Base-by-base conservation (phyloP, 2,888 invertebrate genomes). In the Drosophila dives region DNA sequence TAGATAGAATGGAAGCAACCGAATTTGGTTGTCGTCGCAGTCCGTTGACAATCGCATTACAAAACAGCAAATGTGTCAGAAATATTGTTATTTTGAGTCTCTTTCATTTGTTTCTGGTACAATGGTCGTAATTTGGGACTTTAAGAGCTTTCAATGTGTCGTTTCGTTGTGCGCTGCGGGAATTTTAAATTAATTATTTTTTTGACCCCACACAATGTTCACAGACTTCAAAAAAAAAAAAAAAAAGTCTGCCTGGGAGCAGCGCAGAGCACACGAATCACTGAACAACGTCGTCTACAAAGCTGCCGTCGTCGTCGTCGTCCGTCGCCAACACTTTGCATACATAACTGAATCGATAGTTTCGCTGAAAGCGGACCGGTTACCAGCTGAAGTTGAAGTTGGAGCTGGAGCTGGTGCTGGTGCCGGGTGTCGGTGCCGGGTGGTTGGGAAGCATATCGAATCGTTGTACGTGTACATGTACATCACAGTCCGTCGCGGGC, bases 101-200 rank as follows among this genome's bases (percentile, higher is more conserved):
- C 73, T 83, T 80, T 75, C 67, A 81, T 86, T 77, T 86, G 77
- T 76, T 86, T 80, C 72, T 85, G 88, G 84, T 89, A 89, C 89
- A 87, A 83, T 87, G 81, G 77, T 84, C 87, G 86, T 87, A 87
- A 87, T 89, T 86, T 89, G 90, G 87, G 80, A 77, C 88, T 89
- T 87, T 85, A 87, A 89, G 83, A 88, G 82, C 83, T 87, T 89
- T 87, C 88, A 90, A 89, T 88, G 86, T 89, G 90, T 87, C 90
- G 88, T 87, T 87, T 88, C 79, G 77, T 8, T 64, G 86, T 66
- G 86, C 88, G 86, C 72, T 70, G 77, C 69, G 65, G 63, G 90
- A 88, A 88, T 88, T 86, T 90, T 82, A 88, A 88, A 88, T 88
- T 88, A 88, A 88, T 88, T 89, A 89, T 83, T 86, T 88, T 80